Evolutionary conservation across 2,797 vertebrate genomes (phyloP).

Genomic region (Crax fasciolata): DNA sequence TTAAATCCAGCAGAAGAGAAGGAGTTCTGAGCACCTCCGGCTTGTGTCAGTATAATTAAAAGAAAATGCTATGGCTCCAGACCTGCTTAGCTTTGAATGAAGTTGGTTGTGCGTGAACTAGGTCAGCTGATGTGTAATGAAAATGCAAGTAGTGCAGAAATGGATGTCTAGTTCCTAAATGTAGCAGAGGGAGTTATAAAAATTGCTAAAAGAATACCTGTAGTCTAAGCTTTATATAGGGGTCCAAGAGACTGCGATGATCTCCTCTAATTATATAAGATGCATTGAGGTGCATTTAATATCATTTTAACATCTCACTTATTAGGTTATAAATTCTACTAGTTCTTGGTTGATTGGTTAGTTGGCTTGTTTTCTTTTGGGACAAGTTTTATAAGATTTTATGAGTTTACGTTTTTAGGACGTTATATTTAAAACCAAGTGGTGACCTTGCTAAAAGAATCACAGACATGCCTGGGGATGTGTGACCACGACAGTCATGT

Average conservation of each 20-base stretch:
- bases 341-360: background rate
- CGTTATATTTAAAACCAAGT: background rate
- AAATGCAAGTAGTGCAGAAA: background rate
- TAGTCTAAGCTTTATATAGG: background rate
- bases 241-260: background rate
- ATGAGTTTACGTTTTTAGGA: background rate
- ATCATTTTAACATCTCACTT: background rate
- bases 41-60: constrained; percentile 37
- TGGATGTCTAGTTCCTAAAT: background rate
- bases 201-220: background rate
- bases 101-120: constrained; percentile 18
- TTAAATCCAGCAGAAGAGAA: constrained; percentile 27
- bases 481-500: background rate
- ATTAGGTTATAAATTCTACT: background rate
- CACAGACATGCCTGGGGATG: background rate
- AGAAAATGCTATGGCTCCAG: constrained; percentile 21
- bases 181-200: background rate
- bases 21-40: background rate
- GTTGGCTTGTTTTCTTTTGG: background rate
- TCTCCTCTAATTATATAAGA: background rate
- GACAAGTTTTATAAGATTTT: background rate
- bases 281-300: background rate
- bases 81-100: constrained; percentile 21
- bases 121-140: background rate
- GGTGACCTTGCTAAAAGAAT: background rate